A percentile compares a stretch with the other conserved stretches of the same genome.
Evolutionary conservation across 2,113 vertebrate species (phyloP).

Genomic region (Hemicordylus capensis): DNA sequence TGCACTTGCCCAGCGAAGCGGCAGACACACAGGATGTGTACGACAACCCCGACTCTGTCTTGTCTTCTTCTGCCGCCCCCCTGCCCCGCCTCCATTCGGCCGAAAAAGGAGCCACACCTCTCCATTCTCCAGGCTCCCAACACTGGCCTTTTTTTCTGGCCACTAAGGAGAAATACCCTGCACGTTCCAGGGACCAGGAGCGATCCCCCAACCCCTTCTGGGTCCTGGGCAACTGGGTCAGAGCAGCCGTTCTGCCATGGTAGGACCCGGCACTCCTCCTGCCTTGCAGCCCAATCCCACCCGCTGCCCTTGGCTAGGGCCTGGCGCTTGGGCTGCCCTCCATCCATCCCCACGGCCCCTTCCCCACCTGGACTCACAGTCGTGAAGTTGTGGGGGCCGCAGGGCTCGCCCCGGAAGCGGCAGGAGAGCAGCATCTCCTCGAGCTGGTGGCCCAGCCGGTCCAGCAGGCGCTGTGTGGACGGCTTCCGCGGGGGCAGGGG

Average conservation of each 20-base stretch:
- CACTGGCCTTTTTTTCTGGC: not conserved
- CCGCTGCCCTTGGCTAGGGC: too few species aligned
- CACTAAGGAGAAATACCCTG: not conserved
- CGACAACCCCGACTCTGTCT: not conserved
- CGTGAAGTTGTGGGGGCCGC: conserved; percentile 84
- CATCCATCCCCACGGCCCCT: not conserved
- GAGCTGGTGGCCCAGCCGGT: conserved; percentile 83
- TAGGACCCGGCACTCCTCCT: too few species aligned
- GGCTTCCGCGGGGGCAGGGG: conserved; percentile 43
- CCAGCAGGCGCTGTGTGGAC: conserved; percentile 76
- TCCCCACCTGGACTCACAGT: conserved; percentile 74
- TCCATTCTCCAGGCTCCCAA: not conserved
- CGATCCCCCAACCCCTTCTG: too few species aligned
- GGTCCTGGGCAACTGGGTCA: too few species aligned
- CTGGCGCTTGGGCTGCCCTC: not conserved
- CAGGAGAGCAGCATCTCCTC: conserved; percentile 86
- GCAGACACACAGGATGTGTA: not conserved
- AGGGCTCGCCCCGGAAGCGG: conserved; percentile 80
- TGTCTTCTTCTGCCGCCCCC: not conserved
- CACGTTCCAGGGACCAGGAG: not conserved
- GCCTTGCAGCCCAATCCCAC: not conserved
- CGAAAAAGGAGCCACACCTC: not conserved
- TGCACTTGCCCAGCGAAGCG: not conserved
- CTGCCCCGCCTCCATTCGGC: not conserved
- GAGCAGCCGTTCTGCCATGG: not conserved